Evolutionary conservation across 2,888 invertebrate genomes (phyloP).

Genomic region (Andrena camellia): DNA sequence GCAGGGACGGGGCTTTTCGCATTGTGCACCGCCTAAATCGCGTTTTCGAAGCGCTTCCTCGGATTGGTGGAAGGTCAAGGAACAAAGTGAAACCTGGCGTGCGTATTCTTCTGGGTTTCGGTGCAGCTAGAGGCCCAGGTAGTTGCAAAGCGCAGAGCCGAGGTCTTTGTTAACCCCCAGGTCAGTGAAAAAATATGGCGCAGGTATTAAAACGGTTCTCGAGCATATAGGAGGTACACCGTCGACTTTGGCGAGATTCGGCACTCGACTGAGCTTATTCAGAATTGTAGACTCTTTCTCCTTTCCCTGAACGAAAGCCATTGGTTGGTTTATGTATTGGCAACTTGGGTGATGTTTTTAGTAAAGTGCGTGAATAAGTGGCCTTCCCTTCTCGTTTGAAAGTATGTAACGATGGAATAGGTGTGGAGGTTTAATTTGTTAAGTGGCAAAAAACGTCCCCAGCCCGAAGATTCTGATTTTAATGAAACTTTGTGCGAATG

Average conservation of each 20-base stretch:
- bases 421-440: no score
- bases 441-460: no score
- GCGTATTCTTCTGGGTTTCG: neutral
- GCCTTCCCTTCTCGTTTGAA: no score
- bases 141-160: conserved; percentile 9
- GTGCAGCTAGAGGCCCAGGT: conserved; percentile 31
- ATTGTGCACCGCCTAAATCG: conserved; percentile 21
- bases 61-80: conserved; percentile 21
- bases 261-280: neutral
- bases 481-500: no score
- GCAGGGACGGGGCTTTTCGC: conserved; percentile 14
- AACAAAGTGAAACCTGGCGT: conserved; percentile 47
- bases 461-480: no score
- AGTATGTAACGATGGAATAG: no score
- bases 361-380: no score
- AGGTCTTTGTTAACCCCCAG: conserved; percentile 37
- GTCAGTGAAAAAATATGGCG: conserved; percentile 15
- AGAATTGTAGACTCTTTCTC: neutral
- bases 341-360: no score
- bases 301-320: no score
- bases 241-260: neutral
- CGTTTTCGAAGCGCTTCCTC: conserved; percentile 40
- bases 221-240: neutral
- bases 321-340: no score
- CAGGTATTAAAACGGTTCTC: conserved; percentile 7